These are phyloP conservation scores for Pseudomyrmex flavicornis DNA, from an alignment of 1,140 invertebrate genomes.

Conservation along the genomic window DNA sequence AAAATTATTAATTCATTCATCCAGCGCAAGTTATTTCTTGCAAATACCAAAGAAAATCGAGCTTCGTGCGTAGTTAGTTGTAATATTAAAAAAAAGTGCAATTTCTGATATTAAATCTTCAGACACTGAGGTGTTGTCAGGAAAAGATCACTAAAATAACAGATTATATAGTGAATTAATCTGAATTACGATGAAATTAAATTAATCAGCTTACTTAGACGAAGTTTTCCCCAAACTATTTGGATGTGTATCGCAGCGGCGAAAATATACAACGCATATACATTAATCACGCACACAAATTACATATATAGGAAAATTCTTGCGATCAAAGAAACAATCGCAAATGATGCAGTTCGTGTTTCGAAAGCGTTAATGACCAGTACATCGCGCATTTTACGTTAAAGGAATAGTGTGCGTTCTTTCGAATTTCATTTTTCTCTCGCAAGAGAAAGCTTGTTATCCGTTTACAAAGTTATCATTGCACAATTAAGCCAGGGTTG, in stretches of 20 bases:
- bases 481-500: neutral
- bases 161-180: too few species aligned
- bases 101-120: neutral
- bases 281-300: constrained; percentile 12
- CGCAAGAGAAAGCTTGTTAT: constrained; percentile 29
- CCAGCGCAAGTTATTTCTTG: neutral
- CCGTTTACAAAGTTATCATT: constrained; percentile 23
- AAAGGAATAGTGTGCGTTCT: constrained; percentile 16
- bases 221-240: neutral
- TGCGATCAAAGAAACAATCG: constrained; percentile 36
- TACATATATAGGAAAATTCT: constrained; percentile 58
- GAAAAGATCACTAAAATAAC: neutral
- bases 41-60: neutral
- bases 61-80: neutral
- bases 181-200: neutral
- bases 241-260: constrained; percentile 41
- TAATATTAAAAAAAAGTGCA: neutral
- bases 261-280: constrained; percentile 6
- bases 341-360: neutral
- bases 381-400: neutral
- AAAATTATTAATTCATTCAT: constrained; percentile 15
- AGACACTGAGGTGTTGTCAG: too few species aligned
- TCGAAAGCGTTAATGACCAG: constrained; percentile 43
- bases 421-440: constrained; percentile 37
- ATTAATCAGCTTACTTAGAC: neutral